Base-by-base conservation (phyloP, 2,113 vertebrate species). In the Centropus unirufus region DNA sequence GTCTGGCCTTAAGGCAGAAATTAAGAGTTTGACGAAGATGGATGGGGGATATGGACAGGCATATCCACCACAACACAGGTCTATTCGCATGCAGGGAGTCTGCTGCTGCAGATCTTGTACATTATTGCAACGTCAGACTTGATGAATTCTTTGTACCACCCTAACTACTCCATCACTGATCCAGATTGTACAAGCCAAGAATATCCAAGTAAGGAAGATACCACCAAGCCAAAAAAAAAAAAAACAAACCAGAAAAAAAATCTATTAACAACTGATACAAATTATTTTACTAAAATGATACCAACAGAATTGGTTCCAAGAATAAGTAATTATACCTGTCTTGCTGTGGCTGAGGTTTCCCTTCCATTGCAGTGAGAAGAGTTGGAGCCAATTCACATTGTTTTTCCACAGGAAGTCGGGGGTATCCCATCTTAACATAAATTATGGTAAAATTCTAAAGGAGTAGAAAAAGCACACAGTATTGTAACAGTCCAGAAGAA, bases 341-440 rank as follows among this genome's bases (percentile, higher is more conserved):
- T 97, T 99, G 99, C 89, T 99, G 99, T 29, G 99, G 99, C 88
- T 99, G 99, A 62, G 99, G 99, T 77, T 99, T 99, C 92, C 99
- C 99, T 95, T 99, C 99, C 99, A 99, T 99, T 78, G 99, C 99
- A 74, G 99, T 99, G 57, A 99, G 98, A n/a, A 99, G 98, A 20
- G 99, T 99, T 8, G 99, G 99, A 72, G 99, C 99, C 93, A 99
- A 96, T 91, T 99, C 99, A 96, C 99, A 99, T 27, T 99, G 99
- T 91, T 99, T 99, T 72, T 98, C 98, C 91, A 99, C 98, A 75
- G 99, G 99, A 46, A 99, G 97, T 58, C 99, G 99, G 62, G 99
- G 99, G 94, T 99, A 99, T 36, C 99, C 99, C 99, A 99, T 99
- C 97, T 99, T 99, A 94, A 99, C 99, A 96, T 99, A 99, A 97